These are phyloP conservation scores for Nipponia nippon DNA, from an alignment of 2,113 vertebrate species.

Conservation along the genomic window DNA sequence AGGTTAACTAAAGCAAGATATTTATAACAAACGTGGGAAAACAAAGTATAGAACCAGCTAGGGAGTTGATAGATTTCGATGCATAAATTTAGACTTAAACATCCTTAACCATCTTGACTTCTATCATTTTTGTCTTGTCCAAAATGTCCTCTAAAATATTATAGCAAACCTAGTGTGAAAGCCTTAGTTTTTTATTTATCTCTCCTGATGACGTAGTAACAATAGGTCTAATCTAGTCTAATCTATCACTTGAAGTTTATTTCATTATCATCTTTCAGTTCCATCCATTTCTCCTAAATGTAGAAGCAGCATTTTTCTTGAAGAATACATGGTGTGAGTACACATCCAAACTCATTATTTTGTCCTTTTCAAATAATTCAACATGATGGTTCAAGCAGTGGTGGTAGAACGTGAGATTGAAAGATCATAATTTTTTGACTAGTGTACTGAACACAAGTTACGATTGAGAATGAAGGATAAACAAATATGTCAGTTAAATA, in stretches of 20 bases:
- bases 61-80: background rate
- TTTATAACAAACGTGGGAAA: background rate
- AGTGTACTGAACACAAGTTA: background rate
- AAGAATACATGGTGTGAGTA: conserved; percentile 6
- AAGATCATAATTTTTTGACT: background rate
- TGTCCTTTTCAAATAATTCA: background rate
- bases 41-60: background rate
- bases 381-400: background rate
- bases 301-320: conserved; percentile 1
- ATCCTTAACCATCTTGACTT: background rate
- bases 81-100: background rate
- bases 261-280: background rate
- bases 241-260: background rate
- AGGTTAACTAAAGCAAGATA: background rate
- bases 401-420: background rate
- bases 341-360: background rate
- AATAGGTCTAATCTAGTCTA: background rate
- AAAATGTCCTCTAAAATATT: background rate
- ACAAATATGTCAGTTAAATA: background rate
- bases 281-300: background rate
- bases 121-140: background rate
- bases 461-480: background rate
- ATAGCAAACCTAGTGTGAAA: background rate
- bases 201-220: background rate
- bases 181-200: background rate